These are phyloP conservation scores for Carettochelys insculpta DNA, from an alignment of 2,113 vertebrate genomes.

Conservation along the genomic window DNA sequence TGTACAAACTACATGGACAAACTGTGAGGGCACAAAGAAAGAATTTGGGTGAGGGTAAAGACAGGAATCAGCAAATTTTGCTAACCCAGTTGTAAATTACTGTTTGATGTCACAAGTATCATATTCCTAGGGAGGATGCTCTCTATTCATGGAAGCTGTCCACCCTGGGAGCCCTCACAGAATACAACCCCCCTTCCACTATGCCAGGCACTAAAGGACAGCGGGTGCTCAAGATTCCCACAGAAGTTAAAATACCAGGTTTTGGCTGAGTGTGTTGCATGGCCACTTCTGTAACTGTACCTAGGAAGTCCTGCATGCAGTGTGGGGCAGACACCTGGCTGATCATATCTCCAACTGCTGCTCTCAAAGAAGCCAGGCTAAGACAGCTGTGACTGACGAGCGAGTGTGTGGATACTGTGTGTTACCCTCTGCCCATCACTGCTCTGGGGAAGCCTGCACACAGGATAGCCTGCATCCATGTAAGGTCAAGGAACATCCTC, in stretches of 20 bases:
- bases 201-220: neutral
- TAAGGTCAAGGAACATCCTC: neutral
- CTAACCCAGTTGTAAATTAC: fast-evolving
- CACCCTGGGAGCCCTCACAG: neutral
- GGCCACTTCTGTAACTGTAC: no score
- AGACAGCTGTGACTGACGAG: neutral
- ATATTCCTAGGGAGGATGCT: neutral
- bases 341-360: neutral
- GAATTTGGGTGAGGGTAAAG: neutral
- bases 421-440: neutral
- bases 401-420: neutral
- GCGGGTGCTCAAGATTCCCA: neutral
- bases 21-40: neutral
- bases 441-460: neutral
- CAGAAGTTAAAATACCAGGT: neutral
- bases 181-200: neutral
- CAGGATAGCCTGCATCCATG: neutral
- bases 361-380: neutral
- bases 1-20: neutral
- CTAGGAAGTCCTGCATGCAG: neutral
- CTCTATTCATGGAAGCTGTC: no score
- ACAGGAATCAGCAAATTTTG: neutral
- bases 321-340: neutral
- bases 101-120: neutral
- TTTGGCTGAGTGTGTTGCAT: neutral